phyloP scores from a whole-genome alignment of 2,888 invertebrate species.

The Geotrupes spiniger region DNA sequence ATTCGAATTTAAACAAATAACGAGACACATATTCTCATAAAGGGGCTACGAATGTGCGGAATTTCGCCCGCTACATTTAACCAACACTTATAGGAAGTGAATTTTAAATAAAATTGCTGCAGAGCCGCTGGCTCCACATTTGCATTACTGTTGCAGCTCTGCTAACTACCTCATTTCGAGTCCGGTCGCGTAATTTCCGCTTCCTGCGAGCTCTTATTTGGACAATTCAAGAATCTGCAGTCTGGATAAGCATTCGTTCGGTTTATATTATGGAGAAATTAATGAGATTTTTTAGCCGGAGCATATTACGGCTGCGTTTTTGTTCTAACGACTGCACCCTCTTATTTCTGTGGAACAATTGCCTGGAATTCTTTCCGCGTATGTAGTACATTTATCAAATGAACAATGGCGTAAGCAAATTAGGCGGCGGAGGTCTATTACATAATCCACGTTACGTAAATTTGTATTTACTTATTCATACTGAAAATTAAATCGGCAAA shows the following conservation, averaged over 20 bases:
- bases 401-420: too few relatives aligned
- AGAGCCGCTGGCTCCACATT: constrained; percentile 4
- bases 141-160: constrained; percentile 9
- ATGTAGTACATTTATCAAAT: too few relatives aligned
- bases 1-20: constrained; percentile 7
- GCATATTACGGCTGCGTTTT: too few relatives aligned
- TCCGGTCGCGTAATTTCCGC: constrained; percentile 18
- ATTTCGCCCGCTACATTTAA: constrained; percentile 4
- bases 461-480: too few relatives aligned
- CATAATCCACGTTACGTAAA: too few relatives aligned
- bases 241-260: not conserved
- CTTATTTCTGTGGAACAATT: too few relatives aligned
- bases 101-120: constrained; percentile 8
- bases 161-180: constrained; percentile 22
- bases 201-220: constrained; percentile 13
- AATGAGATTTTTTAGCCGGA: too few relatives aligned
- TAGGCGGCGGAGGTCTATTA: too few relatives aligned
- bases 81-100: constrained; percentile 7
- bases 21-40: constrained; percentile 1
- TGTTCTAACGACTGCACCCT: too few relatives aligned
- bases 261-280: too few relatives aligned
- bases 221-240: constrained; percentile 10
- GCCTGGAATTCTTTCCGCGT: too few relatives aligned
- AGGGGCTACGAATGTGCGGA: not conserved
- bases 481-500: too few relatives aligned